phyloP scores from a whole-genome alignment of 1,140 invertebrate species.

The Cryptotermes secundus region DNA sequence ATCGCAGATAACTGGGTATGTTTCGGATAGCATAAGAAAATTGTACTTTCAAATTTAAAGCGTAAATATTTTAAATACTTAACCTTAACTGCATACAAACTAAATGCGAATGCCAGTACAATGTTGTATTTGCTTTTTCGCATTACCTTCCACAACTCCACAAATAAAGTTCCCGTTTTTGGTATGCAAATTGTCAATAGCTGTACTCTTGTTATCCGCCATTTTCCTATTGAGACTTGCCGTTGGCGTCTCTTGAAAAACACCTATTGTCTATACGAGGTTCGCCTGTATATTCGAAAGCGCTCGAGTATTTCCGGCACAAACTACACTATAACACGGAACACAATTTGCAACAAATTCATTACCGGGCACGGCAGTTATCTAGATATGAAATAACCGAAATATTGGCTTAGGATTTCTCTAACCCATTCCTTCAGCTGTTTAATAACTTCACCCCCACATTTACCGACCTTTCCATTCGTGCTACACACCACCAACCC shows the following conservation, averaged over 20 bases:
- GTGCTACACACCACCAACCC: too few relatives aligned
- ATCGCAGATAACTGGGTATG: too few relatives aligned
- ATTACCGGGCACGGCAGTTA: not conserved
- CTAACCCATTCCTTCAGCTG: not conserved
- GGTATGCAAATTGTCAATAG: slow-evolving; percentile 56
- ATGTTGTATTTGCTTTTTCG: too few relatives aligned
- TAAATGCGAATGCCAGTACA: too few relatives aligned
- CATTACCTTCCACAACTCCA: slow-evolving; percentile 84
- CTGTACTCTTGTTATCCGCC: slow-evolving; percentile 13
- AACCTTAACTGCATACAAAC: too few relatives aligned
- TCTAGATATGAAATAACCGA: not conserved
- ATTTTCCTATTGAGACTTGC: not conserved
- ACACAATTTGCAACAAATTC: not conserved
- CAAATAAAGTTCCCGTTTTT: slow-evolving; percentile 81
- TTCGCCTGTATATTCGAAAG: not conserved
- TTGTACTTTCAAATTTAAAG: too few relatives aligned
- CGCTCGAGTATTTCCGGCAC: too few relatives aligned
- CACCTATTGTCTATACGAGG: not conserved
- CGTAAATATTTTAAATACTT: too few relatives aligned
- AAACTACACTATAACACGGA: not conserved
- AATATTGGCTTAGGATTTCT: not conserved
- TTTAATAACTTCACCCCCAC: not conserved
- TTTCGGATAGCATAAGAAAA: too few relatives aligned
- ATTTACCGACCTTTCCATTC: too few relatives aligned
- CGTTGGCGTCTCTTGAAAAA: not conserved